Evolutionary conservation across 1,140 invertebrate species (phyloP).

Genomic region (Gryon sp.): DNA sequence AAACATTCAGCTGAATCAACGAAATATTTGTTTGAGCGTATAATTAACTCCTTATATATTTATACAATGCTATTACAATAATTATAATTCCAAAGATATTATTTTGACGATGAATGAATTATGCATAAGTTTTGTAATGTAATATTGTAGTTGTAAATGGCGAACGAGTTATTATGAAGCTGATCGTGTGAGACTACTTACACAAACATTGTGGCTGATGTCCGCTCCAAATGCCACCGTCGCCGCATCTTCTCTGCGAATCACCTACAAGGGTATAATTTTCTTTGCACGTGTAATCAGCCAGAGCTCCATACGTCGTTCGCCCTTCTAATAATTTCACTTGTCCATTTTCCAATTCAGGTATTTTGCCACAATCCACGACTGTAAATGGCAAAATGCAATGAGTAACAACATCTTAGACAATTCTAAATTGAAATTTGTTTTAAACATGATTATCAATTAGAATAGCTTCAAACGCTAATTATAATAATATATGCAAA

Average conservation of each 20-base stretch:
- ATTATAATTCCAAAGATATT: too few species aligned
- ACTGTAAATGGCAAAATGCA: conserved; percentile 79
- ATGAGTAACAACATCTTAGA: not conserved
- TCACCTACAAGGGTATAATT: conserved; percentile 92
- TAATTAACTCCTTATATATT: too few species aligned
- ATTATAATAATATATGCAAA: too few species aligned
- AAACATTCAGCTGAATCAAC: too few species aligned
- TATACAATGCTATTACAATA: too few species aligned
- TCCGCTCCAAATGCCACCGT: conserved; percentile 90
- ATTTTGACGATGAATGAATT: too few species aligned
- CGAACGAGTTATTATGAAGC: conserved; percentile 10
- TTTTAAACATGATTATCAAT: too few species aligned
- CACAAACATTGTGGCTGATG: conserved; percentile 88
- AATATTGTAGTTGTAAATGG: conserved; percentile 21
- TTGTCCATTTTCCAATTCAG: conserved; percentile 86
- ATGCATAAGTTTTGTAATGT: conserved; percentile 20
- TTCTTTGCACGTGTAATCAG: conserved; percentile 87
- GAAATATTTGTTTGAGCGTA: too few species aligned
- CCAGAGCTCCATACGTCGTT: conserved; percentile 89
- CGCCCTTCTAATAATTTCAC: conserved; percentile 84
- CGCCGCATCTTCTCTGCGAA: conserved; percentile 86
- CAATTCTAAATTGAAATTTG: conserved; percentile 5
- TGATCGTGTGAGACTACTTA: conserved; percentile 64
- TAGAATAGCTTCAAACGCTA: too few species aligned
- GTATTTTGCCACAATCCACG: conserved; percentile 89